Evolutionary conservation across 1,140 invertebrate genomes (phyloP).

Genomic region (Cherax quadricarinatus): DNA sequence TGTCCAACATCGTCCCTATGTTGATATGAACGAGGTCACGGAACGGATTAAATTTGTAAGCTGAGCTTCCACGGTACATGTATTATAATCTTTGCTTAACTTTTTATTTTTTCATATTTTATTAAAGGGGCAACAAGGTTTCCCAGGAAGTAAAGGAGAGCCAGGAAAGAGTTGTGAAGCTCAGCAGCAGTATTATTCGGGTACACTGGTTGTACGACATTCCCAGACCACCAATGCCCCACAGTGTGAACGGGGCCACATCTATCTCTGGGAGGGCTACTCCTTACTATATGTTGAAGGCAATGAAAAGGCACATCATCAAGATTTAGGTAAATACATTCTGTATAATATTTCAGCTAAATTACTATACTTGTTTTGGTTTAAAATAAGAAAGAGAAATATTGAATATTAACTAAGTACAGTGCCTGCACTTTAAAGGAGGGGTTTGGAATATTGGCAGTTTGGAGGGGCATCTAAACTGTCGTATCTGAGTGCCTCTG

Average conservation of each 20-base stretch:
- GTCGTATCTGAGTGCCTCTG: too few relatives aligned
- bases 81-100: neutral
- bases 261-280: constrained; percentile 96
- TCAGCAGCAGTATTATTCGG: constrained; percentile 88
- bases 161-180: constrained; percentile 83
- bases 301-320: constrained; percentile 97
- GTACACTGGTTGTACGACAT: constrained; percentile 92
- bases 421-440: too few relatives aligned
- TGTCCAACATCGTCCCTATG: too few relatives aligned
- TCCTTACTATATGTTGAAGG: constrained; percentile 96
- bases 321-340: constrained; percentile 87
- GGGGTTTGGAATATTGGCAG: too few relatives aligned
- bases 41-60: too few relatives aligned
- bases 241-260: constrained; percentile 88
- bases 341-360: neutral
- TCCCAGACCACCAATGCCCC: constrained; percentile 92
- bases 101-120: neutral
- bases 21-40: too few relatives aligned
- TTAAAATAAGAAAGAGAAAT: too few relatives aligned
- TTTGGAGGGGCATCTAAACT: too few relatives aligned
- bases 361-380: neutral
- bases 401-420: too few relatives aligned
- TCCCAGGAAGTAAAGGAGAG: constrained; percentile 82
- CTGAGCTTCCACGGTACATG: too few relatives aligned
- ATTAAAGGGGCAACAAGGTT: constrained; percentile 77